Evolutionary conservation across 2,113 vertebrate genomes (phyloP).

Genomic region (Rafetus swinhoei): DNA sequence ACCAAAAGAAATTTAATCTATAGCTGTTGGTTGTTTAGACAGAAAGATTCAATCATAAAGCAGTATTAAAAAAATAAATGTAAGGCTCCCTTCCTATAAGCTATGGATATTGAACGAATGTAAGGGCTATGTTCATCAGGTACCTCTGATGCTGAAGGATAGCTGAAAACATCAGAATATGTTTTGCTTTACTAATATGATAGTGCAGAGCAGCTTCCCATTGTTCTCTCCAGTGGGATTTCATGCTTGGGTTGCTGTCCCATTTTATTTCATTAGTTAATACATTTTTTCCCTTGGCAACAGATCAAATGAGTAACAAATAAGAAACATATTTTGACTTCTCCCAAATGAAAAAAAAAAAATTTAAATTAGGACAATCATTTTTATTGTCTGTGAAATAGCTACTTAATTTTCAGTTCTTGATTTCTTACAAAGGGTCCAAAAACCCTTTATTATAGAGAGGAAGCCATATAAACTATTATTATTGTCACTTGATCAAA

Average conservation of each 20-base stretch:
- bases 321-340: constrained; percentile 60
- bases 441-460: constrained; percentile 18
- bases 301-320: constrained; percentile 61
- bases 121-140: not conserved
- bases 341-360: not conserved
- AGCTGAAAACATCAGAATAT: constrained; percentile 32
- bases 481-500: constrained; percentile 54
- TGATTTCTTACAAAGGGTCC: constrained; percentile 25
- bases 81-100: not conserved
- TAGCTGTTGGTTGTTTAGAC: constrained; percentile 31
- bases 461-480: constrained; percentile 62
- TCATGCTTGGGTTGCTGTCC: constrained; percentile 72
- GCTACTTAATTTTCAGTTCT: constrained; percentile 45
- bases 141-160: not conserved
- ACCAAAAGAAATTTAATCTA: not conserved
- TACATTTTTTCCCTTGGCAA: constrained; percentile 33
- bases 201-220: constrained; percentile 60
- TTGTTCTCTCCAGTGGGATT: constrained; percentile 72
- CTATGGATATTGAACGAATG: not conserved
- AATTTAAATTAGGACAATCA: not conserved
- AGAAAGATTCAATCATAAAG: constrained; percentile 30
- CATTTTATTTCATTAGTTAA: constrained; percentile 65
- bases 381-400: constrained; percentile 26
- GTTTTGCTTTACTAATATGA: constrained; percentile 28
- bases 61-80: constrained; percentile 3